phyloP scores from a whole-genome alignment of 92 coral and sea anemone species.

The Epizoanthus illoricatus region DNA sequence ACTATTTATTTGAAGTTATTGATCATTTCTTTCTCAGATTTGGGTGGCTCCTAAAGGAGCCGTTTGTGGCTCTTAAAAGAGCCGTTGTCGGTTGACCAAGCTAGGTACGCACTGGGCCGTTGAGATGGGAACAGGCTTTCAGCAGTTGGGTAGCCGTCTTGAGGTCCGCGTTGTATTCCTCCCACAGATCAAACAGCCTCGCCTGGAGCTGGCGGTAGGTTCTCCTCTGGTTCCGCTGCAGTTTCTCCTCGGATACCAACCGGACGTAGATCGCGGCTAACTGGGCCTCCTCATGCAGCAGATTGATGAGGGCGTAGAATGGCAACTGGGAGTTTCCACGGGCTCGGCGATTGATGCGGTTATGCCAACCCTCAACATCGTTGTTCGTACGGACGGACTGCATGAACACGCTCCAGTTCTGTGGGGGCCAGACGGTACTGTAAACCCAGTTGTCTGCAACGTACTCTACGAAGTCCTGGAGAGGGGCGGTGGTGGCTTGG shows the following conservation, averaged over 20 bases:
- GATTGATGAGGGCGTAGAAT: background rate
- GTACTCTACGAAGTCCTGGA: background rate
- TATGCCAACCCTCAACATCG: background rate
- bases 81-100: too few species aligned
- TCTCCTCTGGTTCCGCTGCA: background rate
- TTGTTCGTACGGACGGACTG: background rate
- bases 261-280: background rate
- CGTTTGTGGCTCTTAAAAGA: too few species aligned
- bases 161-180: background rate
- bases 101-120: conserved; percentile 8
- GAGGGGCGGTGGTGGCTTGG: background rate
- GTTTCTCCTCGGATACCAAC: background rate
- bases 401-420: background rate
- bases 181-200: background rate
- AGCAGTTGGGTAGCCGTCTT: background rate
- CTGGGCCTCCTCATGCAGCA: background rate
- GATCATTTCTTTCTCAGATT: too few species aligned
- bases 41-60: too few species aligned
- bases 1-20: too few species aligned
- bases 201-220: background rate
- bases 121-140: background rate
- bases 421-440: background rate
- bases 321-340: background rate
- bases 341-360: background rate
- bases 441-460: background rate